These are phyloP conservation scores for Enteromius anoplus DNA, from an alignment of 2,797 vertebrate species.

Conservation along the genomic window DNA sequence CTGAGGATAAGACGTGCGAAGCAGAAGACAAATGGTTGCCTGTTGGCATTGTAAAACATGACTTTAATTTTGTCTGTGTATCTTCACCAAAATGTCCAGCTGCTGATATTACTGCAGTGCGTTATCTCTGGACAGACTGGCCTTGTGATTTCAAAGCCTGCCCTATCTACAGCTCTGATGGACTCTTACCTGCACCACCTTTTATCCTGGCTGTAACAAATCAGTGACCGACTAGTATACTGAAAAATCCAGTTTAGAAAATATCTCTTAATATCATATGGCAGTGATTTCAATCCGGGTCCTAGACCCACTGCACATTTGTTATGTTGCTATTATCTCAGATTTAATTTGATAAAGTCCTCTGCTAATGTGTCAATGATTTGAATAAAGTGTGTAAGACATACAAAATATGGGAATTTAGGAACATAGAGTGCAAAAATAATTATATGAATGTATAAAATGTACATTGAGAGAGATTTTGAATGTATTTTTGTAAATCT, in stretches of 20 bases:
- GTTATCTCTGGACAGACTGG: slow-evolving; percentile 90
- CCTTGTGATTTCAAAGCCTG: slow-evolving; percentile 88
- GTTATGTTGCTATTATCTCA: neutral
- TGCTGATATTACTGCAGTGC: slow-evolving; percentile 69
- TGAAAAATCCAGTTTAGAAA: neutral
- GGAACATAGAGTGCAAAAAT: neutral
- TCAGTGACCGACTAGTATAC: neutral
- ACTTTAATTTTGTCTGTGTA: slow-evolving; percentile 66
- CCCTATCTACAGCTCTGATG: slow-evolving; percentile 78
- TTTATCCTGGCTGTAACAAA: slow-evolving; percentile 65
- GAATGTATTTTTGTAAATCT: neutral
- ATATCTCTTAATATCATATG: neutral
- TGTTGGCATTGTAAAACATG: slow-evolving; percentile 63
- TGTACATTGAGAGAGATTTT: neutral
- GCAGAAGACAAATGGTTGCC: slow-evolving; percentile 72
- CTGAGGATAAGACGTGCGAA: slow-evolving; percentile 50
- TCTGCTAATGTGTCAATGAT: neutral
- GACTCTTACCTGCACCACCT: slow-evolving; percentile 81
- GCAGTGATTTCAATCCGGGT: neutral
- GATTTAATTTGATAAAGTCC: neutral
- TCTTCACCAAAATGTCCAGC: slow-evolving; percentile 58
- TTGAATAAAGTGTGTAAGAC: neutral
- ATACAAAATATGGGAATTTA: neutral
- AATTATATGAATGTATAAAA: neutral
- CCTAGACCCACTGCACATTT: neutral